Conservation (phyloP, 2,888 invertebrate species). For the Oxystoma pomonae region DNA sequence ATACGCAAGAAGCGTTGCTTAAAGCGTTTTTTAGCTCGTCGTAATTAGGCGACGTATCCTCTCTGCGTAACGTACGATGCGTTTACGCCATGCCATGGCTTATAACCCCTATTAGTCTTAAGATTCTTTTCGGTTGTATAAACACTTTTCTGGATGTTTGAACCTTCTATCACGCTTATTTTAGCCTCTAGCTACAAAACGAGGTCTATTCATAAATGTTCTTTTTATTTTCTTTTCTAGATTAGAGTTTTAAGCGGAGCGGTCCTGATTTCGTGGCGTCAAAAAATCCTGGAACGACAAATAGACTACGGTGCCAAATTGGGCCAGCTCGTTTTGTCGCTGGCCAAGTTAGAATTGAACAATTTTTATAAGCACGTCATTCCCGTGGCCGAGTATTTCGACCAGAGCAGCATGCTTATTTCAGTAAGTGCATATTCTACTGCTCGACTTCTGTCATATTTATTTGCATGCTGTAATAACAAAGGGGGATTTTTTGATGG, state of each 20-base stretch:
- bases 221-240: conserved; percentile 52
- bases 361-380: conserved; percentile 87
- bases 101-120: no score
- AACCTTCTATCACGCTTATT: no score
- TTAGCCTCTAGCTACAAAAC: not conserved
- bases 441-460: no score
- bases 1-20: no score
- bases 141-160: not conserved
- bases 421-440: conserved; percentile 63
- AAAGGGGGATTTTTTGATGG: no score
- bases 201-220: not conserved
- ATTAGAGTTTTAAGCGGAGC: conserved; percentile 86
- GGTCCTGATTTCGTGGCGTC: conserved; percentile 81
- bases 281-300: conserved; percentile 80
- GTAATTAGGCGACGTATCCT: no score
- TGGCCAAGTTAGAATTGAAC: conserved; percentile 83
- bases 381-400: conserved; percentile 88
- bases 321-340: conserved; percentile 77
- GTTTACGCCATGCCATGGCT: no score
- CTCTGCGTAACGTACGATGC: no score
- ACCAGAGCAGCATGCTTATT: conserved; percentile 75
- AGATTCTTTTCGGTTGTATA: no score
- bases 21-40: no score
- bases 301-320: conserved; percentile 87
- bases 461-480: no score